Conservation (phyloP, 2,888 invertebrate species). For the Pollenia griseotomentosa region DNA sequence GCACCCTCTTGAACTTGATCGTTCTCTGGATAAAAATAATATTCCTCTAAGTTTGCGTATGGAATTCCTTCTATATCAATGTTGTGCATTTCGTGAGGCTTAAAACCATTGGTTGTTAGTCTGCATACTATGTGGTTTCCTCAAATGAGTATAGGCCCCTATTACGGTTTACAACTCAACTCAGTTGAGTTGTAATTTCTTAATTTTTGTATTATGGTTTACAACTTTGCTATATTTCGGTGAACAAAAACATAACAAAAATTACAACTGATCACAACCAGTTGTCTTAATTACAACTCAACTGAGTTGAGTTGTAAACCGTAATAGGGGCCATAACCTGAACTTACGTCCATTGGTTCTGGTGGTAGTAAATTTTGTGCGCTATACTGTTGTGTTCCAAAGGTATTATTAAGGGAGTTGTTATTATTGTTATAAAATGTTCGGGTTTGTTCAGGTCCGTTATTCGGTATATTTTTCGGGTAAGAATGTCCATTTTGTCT, state of each 20-base stretch:
- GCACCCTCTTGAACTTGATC: conserved; percentile 20
- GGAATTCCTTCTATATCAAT: conserved; percentile 28
- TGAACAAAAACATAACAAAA: no score
- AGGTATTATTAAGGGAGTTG: conserved; percentile 13
- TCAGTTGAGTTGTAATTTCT: no score
- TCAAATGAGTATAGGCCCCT: conserved; percentile 39
- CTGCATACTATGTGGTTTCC: conserved; percentile 22
- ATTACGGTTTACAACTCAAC: no score
- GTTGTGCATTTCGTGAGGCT: conserved; percentile 33
- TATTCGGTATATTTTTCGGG: conserved; percentile 8
- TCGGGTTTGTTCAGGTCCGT: conserved; percentile 16
- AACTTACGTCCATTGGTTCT: conserved; percentile 50
- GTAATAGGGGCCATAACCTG: no score
- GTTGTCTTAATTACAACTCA: no score
- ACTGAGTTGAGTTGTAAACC: no score
- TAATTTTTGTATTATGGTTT: no score
- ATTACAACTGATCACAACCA: no score
- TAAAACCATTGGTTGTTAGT: conserved; percentile 16
- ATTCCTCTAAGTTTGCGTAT: conserved; percentile 41
- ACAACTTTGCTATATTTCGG: no score
- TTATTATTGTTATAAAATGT: conserved; percentile 20
- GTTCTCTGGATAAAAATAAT: conserved; percentile 37
- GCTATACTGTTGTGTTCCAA: neutral
- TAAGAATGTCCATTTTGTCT: conserved; percentile 20
- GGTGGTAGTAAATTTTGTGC: neutral